Evolutionary conservation across 2,888 invertebrate species (phyloP).

Genomic region (Oeneis ivallda): DNA sequence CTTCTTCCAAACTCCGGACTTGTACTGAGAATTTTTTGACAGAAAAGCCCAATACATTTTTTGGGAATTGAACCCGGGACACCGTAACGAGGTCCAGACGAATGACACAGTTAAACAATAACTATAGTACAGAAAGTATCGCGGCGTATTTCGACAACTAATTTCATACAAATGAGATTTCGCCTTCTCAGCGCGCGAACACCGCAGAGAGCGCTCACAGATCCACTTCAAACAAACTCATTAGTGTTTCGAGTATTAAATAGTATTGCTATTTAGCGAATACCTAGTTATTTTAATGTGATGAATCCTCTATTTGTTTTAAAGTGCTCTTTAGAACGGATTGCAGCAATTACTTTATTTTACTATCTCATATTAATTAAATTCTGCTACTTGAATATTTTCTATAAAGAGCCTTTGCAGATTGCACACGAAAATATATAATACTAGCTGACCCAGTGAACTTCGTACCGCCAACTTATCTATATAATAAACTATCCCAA

Average conservation of each 20-base stretch:
- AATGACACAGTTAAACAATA: constrained; percentile 15
- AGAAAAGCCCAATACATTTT: too few species aligned
- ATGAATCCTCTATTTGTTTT: constrained; percentile 28
- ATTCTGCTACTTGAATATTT: neutral
- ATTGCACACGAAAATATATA: too few species aligned
- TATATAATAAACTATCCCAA: too few species aligned
- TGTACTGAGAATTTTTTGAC: too few species aligned
- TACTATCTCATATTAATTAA: neutral
- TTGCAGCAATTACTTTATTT: constrained; percentile 23
- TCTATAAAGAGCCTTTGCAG: too few species aligned
- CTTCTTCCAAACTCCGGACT: too few species aligned
- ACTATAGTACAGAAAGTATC: constrained; percentile 35
- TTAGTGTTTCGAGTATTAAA: constrained; percentile 43
- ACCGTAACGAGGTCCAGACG: too few species aligned
- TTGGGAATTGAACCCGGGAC: too few species aligned
- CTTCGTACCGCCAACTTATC: too few species aligned
- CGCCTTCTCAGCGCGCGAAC: constrained; percentile 36
- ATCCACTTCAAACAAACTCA: constrained; percentile 46
- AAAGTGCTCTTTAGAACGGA: constrained; percentile 14
- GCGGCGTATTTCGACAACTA: constrained; percentile 40
- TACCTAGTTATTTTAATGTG: constrained; percentile 33
- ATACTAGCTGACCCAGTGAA: too few species aligned
- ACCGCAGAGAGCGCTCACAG: constrained; percentile 38
- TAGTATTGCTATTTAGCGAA: constrained; percentile 36
- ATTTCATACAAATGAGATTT: constrained; percentile 45